Percentiles rank a stretch among this genome's conserved stretches.
phyloP scores from a whole-genome alignment of 2,888 invertebrate species.

The Phortica okadai region DNA sequence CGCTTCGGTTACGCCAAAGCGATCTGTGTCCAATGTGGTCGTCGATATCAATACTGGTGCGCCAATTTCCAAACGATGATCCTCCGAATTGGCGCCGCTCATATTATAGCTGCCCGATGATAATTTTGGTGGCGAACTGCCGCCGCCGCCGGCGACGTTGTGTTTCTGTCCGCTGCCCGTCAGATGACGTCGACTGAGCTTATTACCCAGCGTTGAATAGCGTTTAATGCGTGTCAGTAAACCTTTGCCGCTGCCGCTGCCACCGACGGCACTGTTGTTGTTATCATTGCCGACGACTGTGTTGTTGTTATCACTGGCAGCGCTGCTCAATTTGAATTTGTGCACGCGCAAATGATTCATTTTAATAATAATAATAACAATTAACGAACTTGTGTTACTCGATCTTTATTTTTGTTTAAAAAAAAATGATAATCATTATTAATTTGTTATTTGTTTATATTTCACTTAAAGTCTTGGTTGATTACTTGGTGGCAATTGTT shows the following conservation, averaged over 20 bases:
- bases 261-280: constrained; percentile 41
- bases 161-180: constrained; percentile 62
- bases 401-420: constrained; percentile 1
- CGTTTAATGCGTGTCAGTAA: constrained; percentile 74
- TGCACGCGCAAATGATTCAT: constrained; percentile 71
- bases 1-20: constrained; percentile 70
- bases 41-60: constrained; percentile 75
- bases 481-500: too few species aligned
- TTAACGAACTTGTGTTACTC: neutral
- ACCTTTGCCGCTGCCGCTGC: constrained; percentile 51
- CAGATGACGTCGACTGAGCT: constrained; percentile 71
- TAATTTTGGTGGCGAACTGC: constrained; percentile 66
- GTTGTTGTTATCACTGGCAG: constrained; percentile 38
- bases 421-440: neutral
- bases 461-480: neutral
- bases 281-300: constrained; percentile 52
- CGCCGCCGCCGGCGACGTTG: constrained; percentile 58
- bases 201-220: constrained; percentile 74
- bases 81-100: constrained; percentile 74
- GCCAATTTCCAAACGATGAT: constrained; percentile 75
- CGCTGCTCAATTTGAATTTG: constrained; percentile 62
- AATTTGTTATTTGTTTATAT: constrained; percentile 22
- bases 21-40: constrained; percentile 74
- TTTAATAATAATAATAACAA: constrained; percentile 29
- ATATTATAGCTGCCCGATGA: constrained; percentile 75